Base-by-base conservation (phyloP, 2,113 vertebrate genomes). In the Vicugna pacos region DNA sequence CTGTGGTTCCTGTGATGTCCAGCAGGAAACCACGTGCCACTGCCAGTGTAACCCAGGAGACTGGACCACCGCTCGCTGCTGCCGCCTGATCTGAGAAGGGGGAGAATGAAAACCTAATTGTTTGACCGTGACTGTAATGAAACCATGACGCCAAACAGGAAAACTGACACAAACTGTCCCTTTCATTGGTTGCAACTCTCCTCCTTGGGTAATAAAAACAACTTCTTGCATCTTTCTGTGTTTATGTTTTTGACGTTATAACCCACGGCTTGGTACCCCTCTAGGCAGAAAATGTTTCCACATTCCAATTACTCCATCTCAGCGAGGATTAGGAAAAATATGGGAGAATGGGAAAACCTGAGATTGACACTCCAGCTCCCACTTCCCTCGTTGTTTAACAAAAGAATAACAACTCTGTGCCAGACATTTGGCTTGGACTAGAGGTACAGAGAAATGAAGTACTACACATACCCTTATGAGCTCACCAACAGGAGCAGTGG, bases 1-100 rank as follows among this genome's bases (percentile, higher is more conserved):
- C 50, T 98, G 95, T 50, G 95, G 97, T 42, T 97, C 94, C 2
- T 97, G 97, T 92, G 77, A 95, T 77, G 16, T 95, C 6, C 65
- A 0, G 32, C 0, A 12, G 1, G 35, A 15, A 65, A 91, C 14
- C 46, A 94, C 58, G 0, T 98, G 97, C 54, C 97, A 97, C 48
- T 76, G 93, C 38, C 95, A 97, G 46, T 97, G 96, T 6, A 1
- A 2, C 8, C 3, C 7, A 5, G 65, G 97, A 0, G 96, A 83
- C 67, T 96, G 95, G 97, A 81, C 95, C 46, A n/a, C 87, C 2
- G 95, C 93, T 69, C 76, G 6, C 67, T 95, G 95, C 80, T 96
- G 95, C 24, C 54, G 0, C 5, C 9, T 93, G 62, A 12, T 2
- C 10, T 94, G 28, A 90, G 17, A 19, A 1, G 52, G 48, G 62